These are phyloP conservation scores for Rhodophaea formosa DNA, from an alignment of 2,888 invertebrate species.

Conservation along the genomic window DNA sequence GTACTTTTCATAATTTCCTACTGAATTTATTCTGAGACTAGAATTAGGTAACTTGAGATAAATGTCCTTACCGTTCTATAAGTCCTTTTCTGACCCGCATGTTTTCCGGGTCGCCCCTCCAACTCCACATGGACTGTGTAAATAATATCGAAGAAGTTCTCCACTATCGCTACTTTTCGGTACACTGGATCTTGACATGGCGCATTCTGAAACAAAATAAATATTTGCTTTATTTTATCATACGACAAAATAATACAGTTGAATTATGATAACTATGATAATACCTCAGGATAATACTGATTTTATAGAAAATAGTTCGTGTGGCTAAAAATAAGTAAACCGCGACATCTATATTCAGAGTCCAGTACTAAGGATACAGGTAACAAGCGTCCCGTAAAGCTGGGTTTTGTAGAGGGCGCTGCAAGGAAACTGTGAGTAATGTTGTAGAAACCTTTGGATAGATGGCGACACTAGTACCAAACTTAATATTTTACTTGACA, in stretches of 20 bases:
- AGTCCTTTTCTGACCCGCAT: conserved; percentile 98
- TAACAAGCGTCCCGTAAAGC: neutral
- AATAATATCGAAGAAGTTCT: conserved; percentile 98
- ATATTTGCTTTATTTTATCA: neutral
- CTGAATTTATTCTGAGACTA: too few relatives aligned
- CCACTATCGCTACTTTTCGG: conserved; percentile 97
- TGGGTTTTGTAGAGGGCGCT: neutral
- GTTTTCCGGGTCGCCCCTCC: conserved; percentile 95
- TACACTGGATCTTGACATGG: conserved; percentile 87
- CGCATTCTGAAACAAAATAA: conserved; percentile 83
- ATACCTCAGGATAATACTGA: too few relatives aligned
- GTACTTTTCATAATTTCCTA: too few relatives aligned
- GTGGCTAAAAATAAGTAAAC: neutral
- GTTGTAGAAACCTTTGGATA: neutral
- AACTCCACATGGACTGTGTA: conserved; percentile 97
- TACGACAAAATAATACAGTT: too few relatives aligned
- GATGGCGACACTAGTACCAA: neutral
- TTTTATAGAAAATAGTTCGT: too few relatives aligned
- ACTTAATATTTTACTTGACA: neutral
- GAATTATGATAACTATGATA: too few relatives aligned
- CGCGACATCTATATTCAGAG: neutral
- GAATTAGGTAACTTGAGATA: too few relatives aligned
- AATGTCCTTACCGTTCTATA: conserved; percentile 96
- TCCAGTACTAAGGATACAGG: neutral
- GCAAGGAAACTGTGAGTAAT: neutral